Evolutionary conservation across 2,113 vertebrate genomes (phyloP).

Genomic region (Nothobranchius kuhntae): DNA sequence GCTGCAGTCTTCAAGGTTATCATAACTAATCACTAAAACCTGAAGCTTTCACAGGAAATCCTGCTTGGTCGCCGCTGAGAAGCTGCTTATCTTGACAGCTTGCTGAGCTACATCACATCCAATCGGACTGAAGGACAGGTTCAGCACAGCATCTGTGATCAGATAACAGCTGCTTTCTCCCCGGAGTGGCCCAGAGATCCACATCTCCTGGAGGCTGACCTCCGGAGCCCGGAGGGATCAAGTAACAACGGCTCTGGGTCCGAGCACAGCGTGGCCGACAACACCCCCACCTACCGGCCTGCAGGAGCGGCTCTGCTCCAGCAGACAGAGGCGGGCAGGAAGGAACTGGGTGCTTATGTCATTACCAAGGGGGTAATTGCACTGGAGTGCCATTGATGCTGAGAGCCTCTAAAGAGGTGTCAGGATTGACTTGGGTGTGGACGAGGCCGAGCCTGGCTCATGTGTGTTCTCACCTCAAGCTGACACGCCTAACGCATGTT

Average conservation of each 20-base stretch:
- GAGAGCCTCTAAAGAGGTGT: conserved; percentile 80
- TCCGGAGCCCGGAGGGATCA: conserved; percentile 33
- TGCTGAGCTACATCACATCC: conserved; percentile 57
- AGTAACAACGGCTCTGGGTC: conserved; percentile 53
- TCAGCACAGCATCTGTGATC: conserved; percentile 45
- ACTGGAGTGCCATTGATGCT: conserved; percentile 74
- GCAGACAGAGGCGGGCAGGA: conserved; percentile 66
- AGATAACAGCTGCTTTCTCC: conserved; percentile 50
- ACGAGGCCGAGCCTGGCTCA: conserved; percentile 75
- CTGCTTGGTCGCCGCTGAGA: conserved; percentile 44
- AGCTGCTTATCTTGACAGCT: conserved; percentile 59
- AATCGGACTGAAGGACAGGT: conserved; percentile 55
- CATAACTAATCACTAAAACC: conserved; percentile 51
- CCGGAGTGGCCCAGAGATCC: conserved; percentile 22
- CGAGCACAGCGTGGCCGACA: conserved; percentile 37
- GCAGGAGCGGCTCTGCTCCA: conserved; percentile 53
- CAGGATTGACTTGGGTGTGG: conserved; percentile 78
- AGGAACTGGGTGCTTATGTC: conserved; percentile 78
- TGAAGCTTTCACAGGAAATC: conserved; percentile 55
- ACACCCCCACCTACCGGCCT: conserved; percentile 52
- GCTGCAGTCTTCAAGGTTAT: conserved; percentile 52
- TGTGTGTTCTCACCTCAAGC: conserved; percentile 82
- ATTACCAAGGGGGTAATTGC: conserved; percentile 77
- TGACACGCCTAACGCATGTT: conserved; percentile 77
- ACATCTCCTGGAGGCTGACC: background rate